phyloP scores from a whole-genome alignment of 2,888 invertebrate genomes.

The Rosalia funebris region DNA sequence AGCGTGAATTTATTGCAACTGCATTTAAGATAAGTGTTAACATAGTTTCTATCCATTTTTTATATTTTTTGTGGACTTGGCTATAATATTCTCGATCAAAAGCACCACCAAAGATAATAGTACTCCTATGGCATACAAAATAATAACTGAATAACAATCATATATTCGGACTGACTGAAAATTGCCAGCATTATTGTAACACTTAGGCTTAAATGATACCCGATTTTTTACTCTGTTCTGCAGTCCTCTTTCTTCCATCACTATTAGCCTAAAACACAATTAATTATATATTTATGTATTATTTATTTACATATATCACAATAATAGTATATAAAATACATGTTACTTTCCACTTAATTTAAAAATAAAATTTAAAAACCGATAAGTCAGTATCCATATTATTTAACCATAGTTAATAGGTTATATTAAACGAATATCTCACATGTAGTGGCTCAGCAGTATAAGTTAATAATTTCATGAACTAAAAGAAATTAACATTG shows the following conservation, averaged over 20 bases:
- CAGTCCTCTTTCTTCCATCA: constrained; percentile 50
- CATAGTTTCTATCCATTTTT: no score
- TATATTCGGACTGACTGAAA: constrained; percentile 53
- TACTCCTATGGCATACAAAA: constrained; percentile 48
- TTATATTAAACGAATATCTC: no score
- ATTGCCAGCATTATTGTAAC: constrained; percentile 50
- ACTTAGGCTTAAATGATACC: constrained; percentile 48
- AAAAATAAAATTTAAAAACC: background rate
- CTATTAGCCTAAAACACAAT: constrained; percentile 45
- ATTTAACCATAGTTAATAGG: no score
- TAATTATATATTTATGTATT: no score
- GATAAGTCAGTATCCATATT: no score
- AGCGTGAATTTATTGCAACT: no score
- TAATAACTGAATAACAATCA: constrained; percentile 51
- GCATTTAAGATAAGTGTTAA: no score
- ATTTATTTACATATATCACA: no score
- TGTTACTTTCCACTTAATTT: background rate
- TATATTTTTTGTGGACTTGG: no score
- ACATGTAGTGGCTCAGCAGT: no score
- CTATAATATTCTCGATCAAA: constrained; percentile 38
- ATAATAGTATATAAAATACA: constrained; percentile 23
- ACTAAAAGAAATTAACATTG: no score
- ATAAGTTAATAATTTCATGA: no score
- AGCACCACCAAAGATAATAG: constrained; percentile 40
- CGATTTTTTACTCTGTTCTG: constrained; percentile 44